phyloP scores from a whole-genome alignment of 2,113 vertebrate species.

The Prionailurus viverrinus region DNA sequence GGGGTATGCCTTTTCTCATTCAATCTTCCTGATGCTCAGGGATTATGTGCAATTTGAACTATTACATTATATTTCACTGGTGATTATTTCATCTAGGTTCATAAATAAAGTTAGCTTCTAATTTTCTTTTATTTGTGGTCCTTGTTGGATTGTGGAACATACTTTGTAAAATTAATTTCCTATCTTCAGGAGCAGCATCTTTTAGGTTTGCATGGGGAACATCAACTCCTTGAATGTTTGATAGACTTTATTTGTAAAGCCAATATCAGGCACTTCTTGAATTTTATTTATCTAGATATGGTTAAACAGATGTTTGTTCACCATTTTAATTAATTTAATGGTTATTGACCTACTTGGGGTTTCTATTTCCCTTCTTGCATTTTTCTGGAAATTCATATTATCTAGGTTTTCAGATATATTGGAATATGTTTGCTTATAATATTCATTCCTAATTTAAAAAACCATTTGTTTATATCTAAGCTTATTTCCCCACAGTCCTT shows the following conservation, averaged over 20 bases:
- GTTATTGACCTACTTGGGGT: background rate
- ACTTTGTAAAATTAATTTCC: background rate
- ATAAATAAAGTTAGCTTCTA: background rate
- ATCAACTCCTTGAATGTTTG: background rate
- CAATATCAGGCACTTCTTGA: background rate
- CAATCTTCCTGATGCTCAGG: background rate
- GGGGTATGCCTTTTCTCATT: background rate
- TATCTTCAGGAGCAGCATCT: background rate
- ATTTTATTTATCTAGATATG: background rate
- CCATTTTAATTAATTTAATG: background rate
- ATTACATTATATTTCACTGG: background rate
- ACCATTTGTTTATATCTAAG: background rate
- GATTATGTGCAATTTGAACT: background rate
- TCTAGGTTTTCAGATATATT: background rate
- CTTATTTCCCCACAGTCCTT: background rate
- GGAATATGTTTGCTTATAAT: background rate
- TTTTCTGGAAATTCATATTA: background rate
- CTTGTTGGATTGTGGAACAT: background rate
- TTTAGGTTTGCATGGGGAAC: background rate
- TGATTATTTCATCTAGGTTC: background rate
- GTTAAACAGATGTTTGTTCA: background rate
- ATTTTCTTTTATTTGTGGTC: background rate
- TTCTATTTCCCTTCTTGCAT: background rate
- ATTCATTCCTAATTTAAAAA: background rate
- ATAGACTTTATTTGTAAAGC: background rate